These are phyloP conservation scores for Sebastes dallii DNA, from an alignment of 2,797 vertebrate genomes.

Conservation along the genomic window DNA sequence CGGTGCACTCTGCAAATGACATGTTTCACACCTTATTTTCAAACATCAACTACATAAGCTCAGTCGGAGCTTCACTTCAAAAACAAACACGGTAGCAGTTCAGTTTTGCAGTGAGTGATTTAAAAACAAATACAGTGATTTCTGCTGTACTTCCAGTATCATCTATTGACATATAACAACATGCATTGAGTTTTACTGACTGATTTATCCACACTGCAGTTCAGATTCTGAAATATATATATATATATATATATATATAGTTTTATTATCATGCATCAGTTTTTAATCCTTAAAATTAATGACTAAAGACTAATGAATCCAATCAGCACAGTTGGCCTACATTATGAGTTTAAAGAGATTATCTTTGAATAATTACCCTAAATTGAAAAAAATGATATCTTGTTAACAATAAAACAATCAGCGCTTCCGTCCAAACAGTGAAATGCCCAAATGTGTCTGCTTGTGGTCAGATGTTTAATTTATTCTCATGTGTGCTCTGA, in stretches of 20 bases:
- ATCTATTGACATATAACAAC: background rate
- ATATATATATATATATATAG: background rate
- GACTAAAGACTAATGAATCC: background rate
- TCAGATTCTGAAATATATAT: background rate
- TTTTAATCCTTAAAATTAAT: background rate
- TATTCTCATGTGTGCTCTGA: constrained; percentile 19
- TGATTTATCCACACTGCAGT: background rate
- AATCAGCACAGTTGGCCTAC: background rate
- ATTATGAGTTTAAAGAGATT: constrained; percentile 2
- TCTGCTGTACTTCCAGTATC: background rate
- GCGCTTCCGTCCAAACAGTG: background rate
- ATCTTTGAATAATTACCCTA: background rate
- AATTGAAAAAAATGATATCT: background rate
- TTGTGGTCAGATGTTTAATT: constrained; percentile 36
- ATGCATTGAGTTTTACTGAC: background rate
- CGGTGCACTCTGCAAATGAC: background rate
- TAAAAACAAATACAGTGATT: background rate
- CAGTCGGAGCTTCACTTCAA: background rate
- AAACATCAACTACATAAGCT: background rate
- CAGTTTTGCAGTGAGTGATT: background rate
- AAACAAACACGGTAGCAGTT: background rate
- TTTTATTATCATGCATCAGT: background rate
- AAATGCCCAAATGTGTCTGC: constrained; percentile 3
- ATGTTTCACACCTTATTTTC: background rate
- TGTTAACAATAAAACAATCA: background rate